These are phyloP conservation scores for Colius striatus DNA, from an alignment of 2,113 vertebrate species.

Conservation along the genomic window DNA sequence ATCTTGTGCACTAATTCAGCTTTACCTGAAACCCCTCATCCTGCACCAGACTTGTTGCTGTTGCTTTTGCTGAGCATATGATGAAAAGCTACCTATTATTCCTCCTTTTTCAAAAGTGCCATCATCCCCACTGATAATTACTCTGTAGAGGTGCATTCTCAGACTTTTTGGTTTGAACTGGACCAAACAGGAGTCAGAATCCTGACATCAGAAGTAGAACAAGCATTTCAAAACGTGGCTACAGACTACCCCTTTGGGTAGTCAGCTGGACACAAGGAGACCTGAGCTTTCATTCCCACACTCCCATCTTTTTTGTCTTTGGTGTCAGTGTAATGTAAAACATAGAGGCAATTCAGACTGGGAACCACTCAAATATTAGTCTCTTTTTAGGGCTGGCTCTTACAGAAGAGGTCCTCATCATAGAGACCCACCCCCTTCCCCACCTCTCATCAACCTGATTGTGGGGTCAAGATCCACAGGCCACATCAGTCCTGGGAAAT, in stretches of 20 bases:
- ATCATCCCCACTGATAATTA: background rate
- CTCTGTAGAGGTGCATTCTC: background rate
- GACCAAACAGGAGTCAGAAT: background rate
- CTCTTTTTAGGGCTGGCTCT: background rate
- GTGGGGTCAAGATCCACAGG: background rate
- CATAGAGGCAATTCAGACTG: background rate
- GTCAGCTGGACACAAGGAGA: background rate
- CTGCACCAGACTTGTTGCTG: background rate
- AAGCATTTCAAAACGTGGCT: background rate
- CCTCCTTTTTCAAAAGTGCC: background rate
- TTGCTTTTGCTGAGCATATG: background rate
- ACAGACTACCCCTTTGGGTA: background rate
- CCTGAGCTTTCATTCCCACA: background rate
- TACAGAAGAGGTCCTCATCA: background rate
- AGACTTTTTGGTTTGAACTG: background rate
- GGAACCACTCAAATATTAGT: background rate
- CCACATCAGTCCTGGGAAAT: background rate
- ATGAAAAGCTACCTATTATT: background rate
- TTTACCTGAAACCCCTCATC: background rate
- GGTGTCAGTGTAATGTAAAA: background rate
- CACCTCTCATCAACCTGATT: background rate
- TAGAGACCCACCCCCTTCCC: background rate
- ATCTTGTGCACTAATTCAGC: background rate
- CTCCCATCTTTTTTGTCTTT: background rate
- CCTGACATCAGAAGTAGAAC: background rate